Conservation (phyloP, 2,888 invertebrate genomes). For the Rhingia rostrata region DNA sequence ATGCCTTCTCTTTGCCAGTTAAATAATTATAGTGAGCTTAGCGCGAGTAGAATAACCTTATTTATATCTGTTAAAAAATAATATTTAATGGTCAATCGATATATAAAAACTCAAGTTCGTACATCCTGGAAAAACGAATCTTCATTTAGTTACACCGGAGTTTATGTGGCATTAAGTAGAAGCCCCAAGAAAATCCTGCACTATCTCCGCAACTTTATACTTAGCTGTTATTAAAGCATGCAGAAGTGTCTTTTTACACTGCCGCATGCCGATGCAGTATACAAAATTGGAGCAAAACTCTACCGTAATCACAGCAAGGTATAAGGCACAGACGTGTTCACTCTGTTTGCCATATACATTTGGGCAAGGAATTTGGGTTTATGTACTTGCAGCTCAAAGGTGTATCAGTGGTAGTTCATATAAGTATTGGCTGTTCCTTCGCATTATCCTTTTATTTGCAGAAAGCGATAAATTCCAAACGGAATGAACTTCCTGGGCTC, state of each 20-base stretch:
- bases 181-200: conserved; percentile 4
- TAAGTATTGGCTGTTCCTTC: conserved; percentile 20
- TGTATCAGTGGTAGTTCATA: conserved; percentile 4
- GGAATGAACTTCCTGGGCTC: conserved; percentile 69
- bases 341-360: conserved; percentile 35
- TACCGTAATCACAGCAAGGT: conserved; percentile 54
- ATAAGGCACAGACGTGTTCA: conserved; percentile 47
- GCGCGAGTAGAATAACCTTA: too few species aligned
- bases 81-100: too few species aligned
- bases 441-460: conserved; percentile 64
- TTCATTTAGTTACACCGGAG: conserved; percentile 66
- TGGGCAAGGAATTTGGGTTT: neutral
- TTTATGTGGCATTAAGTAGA: conserved; percentile 63
- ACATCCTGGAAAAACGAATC: too few species aligned
- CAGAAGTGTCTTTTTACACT: conserved; percentile 20
- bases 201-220: conserved; percentile 57
- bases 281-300: conserved; percentile 60
- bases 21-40: too few species aligned
- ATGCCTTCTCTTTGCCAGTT: too few species aligned
- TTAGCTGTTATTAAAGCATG: conserved; percentile 68
- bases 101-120: too few species aligned
- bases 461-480: conserved; percentile 66
- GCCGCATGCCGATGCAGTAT: neutral
- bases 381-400: conserved; percentile 20
- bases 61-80: too few species aligned